Conservation (phyloP, 53 echinoderm and acorn worm genomes). For the Holothuria scabra region DNA sequence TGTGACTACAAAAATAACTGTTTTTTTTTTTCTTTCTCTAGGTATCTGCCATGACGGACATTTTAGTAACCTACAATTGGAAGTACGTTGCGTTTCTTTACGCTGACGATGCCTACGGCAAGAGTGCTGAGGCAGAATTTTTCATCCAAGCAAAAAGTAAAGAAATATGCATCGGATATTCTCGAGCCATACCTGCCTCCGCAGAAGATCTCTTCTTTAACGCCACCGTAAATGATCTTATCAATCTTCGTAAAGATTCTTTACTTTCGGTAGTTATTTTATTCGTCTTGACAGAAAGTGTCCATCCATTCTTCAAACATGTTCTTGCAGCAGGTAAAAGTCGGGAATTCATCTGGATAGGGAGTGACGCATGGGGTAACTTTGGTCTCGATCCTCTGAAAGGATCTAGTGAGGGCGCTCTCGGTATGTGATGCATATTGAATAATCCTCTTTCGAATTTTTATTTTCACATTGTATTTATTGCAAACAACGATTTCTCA, state of each 20-base stretch:
- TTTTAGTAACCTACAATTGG: constrained; percentile 78
- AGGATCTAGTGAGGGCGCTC: constrained; percentile 68
- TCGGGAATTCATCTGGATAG: constrained; percentile 88
- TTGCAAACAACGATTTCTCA: no score
- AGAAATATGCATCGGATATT: constrained; percentile 73
- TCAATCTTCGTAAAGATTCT: constrained; percentile 48
- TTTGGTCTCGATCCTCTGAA: constrained; percentile 65
- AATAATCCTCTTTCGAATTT: no score
- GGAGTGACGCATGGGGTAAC: constrained; percentile 95
- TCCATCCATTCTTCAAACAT: constrained; percentile 62
- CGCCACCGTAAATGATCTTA: constrained; percentile 55
- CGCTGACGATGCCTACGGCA: constrained; percentile 89
- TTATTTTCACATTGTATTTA: no score
- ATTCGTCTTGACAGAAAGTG: constrained; percentile 80
- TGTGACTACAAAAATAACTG: no score
- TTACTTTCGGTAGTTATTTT: constrained; percentile 84
- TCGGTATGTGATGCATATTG: constrained; percentile 94
- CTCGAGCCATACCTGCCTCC: constrained; percentile 62
- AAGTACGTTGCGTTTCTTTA: constrained; percentile 88
- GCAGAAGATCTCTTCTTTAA: constrained; percentile 5
- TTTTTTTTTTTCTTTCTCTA: no score
- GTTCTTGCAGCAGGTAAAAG: constrained; percentile 52
- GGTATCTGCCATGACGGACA: constrained; percentile 78
- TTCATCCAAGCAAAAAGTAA: constrained; percentile 40
- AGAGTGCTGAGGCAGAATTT: constrained; percentile 78